phyloP scores from a whole-genome alignment of 1,140 invertebrate species.

The Drosophila miranda region DNA sequence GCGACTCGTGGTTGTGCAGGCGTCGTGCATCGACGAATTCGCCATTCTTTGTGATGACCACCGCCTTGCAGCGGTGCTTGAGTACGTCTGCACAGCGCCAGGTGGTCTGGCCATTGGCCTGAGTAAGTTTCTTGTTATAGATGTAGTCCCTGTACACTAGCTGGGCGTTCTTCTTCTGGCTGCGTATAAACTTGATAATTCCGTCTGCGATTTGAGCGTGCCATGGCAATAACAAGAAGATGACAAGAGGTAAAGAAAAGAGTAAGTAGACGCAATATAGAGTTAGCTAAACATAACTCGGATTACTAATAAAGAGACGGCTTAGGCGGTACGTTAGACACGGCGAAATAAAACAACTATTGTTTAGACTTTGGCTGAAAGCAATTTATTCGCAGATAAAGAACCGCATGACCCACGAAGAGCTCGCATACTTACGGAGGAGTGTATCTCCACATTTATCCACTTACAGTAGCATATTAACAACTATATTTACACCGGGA shows the following conservation, averaged over 20 bases:
- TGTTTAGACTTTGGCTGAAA: constrained; percentile 39
- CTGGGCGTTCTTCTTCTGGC: constrained; percentile 78
- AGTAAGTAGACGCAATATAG: constrained; percentile 4
- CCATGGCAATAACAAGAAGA: constrained; percentile 12
- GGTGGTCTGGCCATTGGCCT: constrained; percentile 76
- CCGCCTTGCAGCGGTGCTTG: constrained; percentile 72
- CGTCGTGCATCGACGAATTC: constrained; percentile 58
- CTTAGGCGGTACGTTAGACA: constrained; percentile 45
- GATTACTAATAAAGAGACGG: constrained; percentile 3
- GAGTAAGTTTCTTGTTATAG: constrained; percentile 78
- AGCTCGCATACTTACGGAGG: constrained; percentile 19
- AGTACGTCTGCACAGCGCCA: constrained; percentile 74
- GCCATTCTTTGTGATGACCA: constrained; percentile 69
- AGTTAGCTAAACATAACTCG: constrained; percentile 22
- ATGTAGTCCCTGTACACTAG: constrained; percentile 70
- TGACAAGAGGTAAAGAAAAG: constrained; percentile 25
- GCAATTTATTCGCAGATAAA: constrained; percentile 54
- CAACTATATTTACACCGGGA: too few relatives aligned
- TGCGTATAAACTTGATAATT: constrained; percentile 67
- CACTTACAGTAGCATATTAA: constrained; percentile 1
- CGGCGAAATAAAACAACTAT: constrained; percentile 69
- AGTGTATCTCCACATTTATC: constrained; percentile 1
- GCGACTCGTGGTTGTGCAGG: constrained; percentile 66
- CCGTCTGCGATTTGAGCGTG: constrained; percentile 21
- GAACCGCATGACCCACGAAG: constrained; percentile 19